Percentiles rank a stretch among this genome's conserved stretches.
Evolutionary conservation across 2,888 invertebrate species (phyloP).

Genomic region (Drosophila robusta): DNA sequence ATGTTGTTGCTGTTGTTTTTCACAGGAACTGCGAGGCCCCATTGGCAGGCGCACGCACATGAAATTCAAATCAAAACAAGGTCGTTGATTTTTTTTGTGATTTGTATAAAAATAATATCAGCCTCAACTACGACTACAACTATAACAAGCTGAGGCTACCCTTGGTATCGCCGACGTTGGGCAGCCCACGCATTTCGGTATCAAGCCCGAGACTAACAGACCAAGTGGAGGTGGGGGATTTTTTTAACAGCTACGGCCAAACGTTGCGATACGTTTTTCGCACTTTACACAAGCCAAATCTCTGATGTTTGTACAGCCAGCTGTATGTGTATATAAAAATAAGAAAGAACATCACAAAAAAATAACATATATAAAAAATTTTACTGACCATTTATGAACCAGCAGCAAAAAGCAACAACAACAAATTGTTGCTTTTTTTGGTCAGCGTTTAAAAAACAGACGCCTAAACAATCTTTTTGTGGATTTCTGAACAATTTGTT

Average conservation of each 20-base stretch:
- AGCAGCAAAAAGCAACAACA: slow-evolving; percentile 12
- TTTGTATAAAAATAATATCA: slow-evolving; percentile 26
- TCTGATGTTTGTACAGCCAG: slow-evolving; percentile 9
- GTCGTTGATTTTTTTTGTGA: slow-evolving; percentile 43
- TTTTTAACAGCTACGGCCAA: slow-evolving; percentile 12
- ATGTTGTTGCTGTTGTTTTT: not conserved
- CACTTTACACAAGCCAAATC: slow-evolving; percentile 44
- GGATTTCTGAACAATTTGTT: slow-evolving; percentile 52
- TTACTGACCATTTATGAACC: slow-evolving; percentile 56
- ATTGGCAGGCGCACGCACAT: slow-evolving; percentile 46
- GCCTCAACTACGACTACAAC: slow-evolving; percentile 7
- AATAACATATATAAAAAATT: slow-evolving; percentile 17
- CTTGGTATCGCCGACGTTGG: slow-evolving; percentile 20
- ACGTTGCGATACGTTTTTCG: slow-evolving; percentile 46
- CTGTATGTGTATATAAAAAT: slow-evolving; percentile 23
- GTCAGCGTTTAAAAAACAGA: slow-evolving; percentile 25
- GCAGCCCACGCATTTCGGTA: slow-evolving; percentile 38
- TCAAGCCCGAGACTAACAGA: slow-evolving; percentile 9
- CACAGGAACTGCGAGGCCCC: slow-evolving; percentile 11
- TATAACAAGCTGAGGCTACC: slow-evolving; percentile 41
- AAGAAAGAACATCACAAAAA: slow-evolving; percentile 16
- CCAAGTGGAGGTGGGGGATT: slow-evolving; percentile 48
- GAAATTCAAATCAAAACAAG: slow-evolving; percentile 63
- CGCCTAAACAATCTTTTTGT: slow-evolving; percentile 55
- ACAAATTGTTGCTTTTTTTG: slow-evolving; percentile 32